Base-by-base conservation (phyloP, 2,888 invertebrate genomes). In the Xanthorhoe spadicearia region DNA sequence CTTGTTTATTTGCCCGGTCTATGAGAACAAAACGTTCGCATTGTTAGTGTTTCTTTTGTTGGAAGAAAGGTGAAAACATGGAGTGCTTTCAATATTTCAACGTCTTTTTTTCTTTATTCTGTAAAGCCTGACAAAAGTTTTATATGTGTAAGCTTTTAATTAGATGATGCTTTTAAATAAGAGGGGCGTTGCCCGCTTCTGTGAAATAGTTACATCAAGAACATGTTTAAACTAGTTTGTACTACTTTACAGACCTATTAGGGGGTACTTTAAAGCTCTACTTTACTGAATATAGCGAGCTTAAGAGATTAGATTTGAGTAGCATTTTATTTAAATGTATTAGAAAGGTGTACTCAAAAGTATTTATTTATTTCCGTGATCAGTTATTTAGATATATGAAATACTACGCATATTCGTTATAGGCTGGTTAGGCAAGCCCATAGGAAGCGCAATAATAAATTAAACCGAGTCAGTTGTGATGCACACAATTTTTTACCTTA, bases 1-100 rank as follows among this genome's bases (percentile, higher is more conserved):
- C 80, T 83, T 83, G 78, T 87, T 87, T 87, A 68, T 64, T 61
- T 54, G 64, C 54, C 23, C 50, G 53, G 46, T 57, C 52, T 66
- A 61, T 63, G 63, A 60, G 67, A 64, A 64, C 61, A 61, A 53
- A 61, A 53, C 35, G 46, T 13, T 46, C 38, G 49, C 53, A 60
- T 64, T 64, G 57, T 64, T 63, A 5, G 38, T 18, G 43, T 62
- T 66, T 54, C 59, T 54, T 51, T 62, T 58, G 57, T 64, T 54
- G 15, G 35, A 38, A 18, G 50, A 48, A 56, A 56, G 60, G 65
- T 60, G 55, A 50, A 64, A 50, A 54, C 43, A 49, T 58, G 53
- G 28, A 19, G 23, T 49, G 19, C 48, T 49, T 58, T 35, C n/a
- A 46, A 50, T 54, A 54, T 60, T 59, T 35, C 19, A 28, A 48